phyloP scores from a whole-genome alignment of 92 coral and sea anemone species.

The Metridium senile region DNA sequence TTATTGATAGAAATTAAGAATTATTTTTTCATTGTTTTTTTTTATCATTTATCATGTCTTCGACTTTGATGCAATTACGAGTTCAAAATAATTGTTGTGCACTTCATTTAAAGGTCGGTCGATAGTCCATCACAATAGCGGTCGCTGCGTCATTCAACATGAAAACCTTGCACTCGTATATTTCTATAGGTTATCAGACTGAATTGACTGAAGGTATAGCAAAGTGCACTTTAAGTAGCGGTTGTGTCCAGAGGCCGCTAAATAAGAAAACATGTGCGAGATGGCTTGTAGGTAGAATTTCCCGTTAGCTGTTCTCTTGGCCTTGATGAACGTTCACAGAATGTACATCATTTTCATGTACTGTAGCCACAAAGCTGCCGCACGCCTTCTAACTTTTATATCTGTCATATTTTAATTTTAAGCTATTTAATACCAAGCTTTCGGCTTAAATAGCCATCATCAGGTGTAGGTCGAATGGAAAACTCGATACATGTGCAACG shows the following conservation, averaged over 20 bases:
- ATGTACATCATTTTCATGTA: conserved; percentile 54
- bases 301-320: conserved; percentile 55
- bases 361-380: conserved; percentile 55
- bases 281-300: conserved; percentile 39
- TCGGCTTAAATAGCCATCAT: too few relatives aligned
- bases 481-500: too few relatives aligned
- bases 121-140: conserved; percentile 8
- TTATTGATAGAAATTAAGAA: too few relatives aligned
- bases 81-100: conserved; percentile 34
- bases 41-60: too few relatives aligned
- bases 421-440: too few relatives aligned
- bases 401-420: too few relatives aligned
- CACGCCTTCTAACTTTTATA: too few relatives aligned
- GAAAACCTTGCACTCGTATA: neutral
- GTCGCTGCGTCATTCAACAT: neutral
- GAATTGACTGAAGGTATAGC: conserved; percentile 1
- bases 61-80: conserved; percentile 32
- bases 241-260: conserved; percentile 44
- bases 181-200: neutral
- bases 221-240: conserved; percentile 15
- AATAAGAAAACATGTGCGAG: conserved; percentile 36
- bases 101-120: conserved; percentile 40
- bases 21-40: too few relatives aligned
- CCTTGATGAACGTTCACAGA: conserved; percentile 35
- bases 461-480: too few relatives aligned